Evolutionary conservation across 2,888 invertebrate genomes (phyloP).

Genomic region (Tetramorium bicarinatum): DNA sequence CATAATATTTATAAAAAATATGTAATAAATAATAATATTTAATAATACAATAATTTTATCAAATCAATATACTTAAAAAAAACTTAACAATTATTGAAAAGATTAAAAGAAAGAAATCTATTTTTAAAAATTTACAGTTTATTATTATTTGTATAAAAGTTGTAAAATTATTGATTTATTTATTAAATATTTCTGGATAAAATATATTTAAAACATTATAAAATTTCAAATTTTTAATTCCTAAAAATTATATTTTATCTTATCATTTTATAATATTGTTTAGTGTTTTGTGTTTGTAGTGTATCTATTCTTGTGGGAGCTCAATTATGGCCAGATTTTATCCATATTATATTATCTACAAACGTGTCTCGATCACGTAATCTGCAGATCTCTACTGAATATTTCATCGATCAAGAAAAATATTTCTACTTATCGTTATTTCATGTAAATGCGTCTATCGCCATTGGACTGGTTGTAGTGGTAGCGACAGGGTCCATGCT

Average conservation of each 20-base stretch:
- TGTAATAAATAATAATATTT: too few species aligned
- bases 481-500: not conserved
- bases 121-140: too few species aligned
- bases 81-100: too few species aligned
- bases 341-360: not conserved
- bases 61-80: too few species aligned
- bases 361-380: not conserved
- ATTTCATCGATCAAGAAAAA: constrained; percentile 5
- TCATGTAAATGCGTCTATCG: not conserved
- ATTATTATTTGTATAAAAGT: too few species aligned
- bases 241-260: not conserved
- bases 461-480: not conserved
- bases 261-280: not conserved
- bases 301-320: not conserved
- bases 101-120: too few species aligned
- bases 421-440: not conserved
- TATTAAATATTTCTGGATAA: too few species aligned
- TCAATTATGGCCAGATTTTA: not conserved
- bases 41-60: too few species aligned
- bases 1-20: too few species aligned
- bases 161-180: too few species aligned
- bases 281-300: not conserved
- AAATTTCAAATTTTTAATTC: too few species aligned
- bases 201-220: too few species aligned
- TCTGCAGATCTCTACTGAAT: not conserved